phyloP scores from a whole-genome alignment of 1,140 invertebrate genomes.

The Cyphomyrmex costatus region DNA sequence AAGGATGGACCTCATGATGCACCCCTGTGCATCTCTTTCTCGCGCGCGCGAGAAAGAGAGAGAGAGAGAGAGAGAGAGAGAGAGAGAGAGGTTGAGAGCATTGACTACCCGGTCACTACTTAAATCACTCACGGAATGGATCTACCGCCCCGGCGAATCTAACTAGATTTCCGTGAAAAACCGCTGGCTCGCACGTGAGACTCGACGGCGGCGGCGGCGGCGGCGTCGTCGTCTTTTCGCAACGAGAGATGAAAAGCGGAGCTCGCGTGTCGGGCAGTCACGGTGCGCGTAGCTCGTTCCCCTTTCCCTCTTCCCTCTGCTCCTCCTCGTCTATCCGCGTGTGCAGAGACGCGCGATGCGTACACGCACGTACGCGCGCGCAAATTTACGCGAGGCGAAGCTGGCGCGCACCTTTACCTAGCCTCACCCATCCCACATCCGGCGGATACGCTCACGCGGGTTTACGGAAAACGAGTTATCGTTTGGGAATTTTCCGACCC shows the following conservation, averaged over 20 bases:
- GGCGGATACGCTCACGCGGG: conserved; percentile 20
- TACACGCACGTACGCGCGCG: background rate
- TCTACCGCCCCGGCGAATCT: conserved; percentile 65
- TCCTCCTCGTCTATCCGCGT: background rate
- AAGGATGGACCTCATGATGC: conserved; percentile 9
- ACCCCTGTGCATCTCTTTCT: conserved; percentile 23
- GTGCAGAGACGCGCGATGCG: conserved; percentile 8
- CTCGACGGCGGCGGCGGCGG: background rate
- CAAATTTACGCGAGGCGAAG: conserved; percentile 48
- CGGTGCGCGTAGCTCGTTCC: background rate
- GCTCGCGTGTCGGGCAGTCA: background rate
- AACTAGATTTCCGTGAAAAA: conserved; percentile 49
- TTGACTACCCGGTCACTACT: conserved; percentile 79
- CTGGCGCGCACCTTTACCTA: background rate
- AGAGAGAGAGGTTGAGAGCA: conserved; percentile 49
- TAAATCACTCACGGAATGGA: conserved; percentile 81
- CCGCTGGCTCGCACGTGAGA: conserved; percentile 56
- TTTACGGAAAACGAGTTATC: conserved; percentile 38
- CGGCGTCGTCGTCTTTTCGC: conserved; percentile 29
- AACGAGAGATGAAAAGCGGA: background rate
- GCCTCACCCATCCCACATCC: background rate
- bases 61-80: no score
- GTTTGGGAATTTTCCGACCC: conserved; percentile 37
- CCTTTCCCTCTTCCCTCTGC: background rate
- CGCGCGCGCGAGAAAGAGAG: background rate